A percentile compares a stretch with the other conserved stretches of the same genome.
These are phyloP conservation scores for Centropyge bicolor DNA, from an alignment of 2,797 vertebrate species.

Conservation along the genomic window DNA sequence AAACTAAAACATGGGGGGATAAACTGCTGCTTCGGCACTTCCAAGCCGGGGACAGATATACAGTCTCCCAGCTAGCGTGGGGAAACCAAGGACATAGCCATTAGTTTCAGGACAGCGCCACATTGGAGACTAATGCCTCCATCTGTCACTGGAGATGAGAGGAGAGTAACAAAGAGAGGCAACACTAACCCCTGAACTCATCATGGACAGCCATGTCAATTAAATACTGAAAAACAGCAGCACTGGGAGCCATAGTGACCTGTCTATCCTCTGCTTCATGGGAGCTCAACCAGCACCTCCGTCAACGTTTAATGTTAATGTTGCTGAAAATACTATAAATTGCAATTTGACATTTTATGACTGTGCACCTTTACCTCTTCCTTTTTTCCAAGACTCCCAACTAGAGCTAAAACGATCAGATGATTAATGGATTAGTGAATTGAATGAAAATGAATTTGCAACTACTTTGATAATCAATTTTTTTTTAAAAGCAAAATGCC, in stretches of 20 bases:
- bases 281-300: conserved; percentile 50
- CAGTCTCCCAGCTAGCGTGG: conserved; percentile 78
- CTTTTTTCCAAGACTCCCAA: conserved; percentile 4
- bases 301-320: conserved; percentile 53
- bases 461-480: not conserved
- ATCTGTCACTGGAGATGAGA: conserved; percentile 86
- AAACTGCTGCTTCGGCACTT: conserved; percentile 86
- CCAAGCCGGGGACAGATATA: conserved; percentile 84
- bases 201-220: conserved; percentile 85
- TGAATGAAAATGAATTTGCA: not conserved
- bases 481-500: not conserved
- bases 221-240: conserved; percentile 86
- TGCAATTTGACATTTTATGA: conserved; percentile 52
- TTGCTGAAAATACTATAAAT: conserved; percentile 47
- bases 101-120: conserved; percentile 87
- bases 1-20: conserved; percentile 83
- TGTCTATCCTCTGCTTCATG: conserved; percentile 61
- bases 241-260: conserved; percentile 78
- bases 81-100: conserved; percentile 86
- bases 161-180: conserved; percentile 86
- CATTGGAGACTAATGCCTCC: conserved; percentile 86
- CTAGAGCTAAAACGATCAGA: not conserved
- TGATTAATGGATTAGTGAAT: not conserved
- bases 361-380: conserved; percentile 10
- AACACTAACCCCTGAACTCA: conserved; percentile 87